Evolutionary conservation across 2,888 invertebrate genomes (phyloP).

Genomic region (Atethmia centrago): DNA sequence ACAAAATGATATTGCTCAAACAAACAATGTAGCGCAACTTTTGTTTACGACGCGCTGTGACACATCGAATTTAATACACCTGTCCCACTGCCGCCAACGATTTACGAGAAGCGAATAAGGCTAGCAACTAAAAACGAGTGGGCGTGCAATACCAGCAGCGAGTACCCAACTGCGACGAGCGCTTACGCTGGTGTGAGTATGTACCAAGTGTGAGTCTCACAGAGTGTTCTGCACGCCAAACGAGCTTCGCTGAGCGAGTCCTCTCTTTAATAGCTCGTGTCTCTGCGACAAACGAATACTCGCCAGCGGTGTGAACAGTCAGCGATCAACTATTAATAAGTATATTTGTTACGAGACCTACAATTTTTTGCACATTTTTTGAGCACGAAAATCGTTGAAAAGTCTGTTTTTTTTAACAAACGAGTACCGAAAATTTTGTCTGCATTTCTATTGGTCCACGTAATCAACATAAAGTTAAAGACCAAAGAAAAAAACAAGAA

Average conservation of each 20-base stretch:
- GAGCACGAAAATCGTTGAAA: background rate
- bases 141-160: background rate
- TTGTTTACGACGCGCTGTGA: background rate
- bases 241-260: background rate
- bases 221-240: background rate
- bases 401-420: too few relatives aligned
- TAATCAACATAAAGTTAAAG: too few relatives aligned
- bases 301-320: background rate
- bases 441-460: too few relatives aligned
- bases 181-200: background rate
- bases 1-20: background rate
- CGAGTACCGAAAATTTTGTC: too few relatives aligned
- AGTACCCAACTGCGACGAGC: background rate
- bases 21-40: background rate
- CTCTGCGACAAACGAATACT: background rate
- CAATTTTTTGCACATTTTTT: background rate
- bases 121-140: background rate
- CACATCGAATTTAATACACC: background rate
- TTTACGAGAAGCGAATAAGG: background rate
- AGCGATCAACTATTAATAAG: background rate
- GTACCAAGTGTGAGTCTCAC: background rate
- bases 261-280: background rate
- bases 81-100: too few relatives aligned
- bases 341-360: background rate
- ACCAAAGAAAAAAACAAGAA: too few relatives aligned